A percentile compares a stretch with the other conserved stretches of the same genome.
These are phyloP conservation scores for Liparis tanakae DNA, from an alignment of 2,797 vertebrate genomes.

Conservation along the genomic window DNA sequence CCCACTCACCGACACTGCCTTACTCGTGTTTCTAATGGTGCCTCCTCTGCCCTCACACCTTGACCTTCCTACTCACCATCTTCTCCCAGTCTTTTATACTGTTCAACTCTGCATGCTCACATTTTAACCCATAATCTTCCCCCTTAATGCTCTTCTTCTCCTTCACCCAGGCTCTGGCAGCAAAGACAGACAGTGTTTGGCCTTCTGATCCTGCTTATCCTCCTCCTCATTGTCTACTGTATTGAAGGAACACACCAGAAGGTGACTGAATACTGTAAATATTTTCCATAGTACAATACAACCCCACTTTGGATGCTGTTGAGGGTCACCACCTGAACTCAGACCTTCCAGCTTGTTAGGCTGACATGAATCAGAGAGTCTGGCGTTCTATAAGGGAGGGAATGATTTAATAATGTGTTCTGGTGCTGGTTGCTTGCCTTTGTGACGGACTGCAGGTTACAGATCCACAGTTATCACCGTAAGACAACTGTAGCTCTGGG, in stretches of 20 bases:
- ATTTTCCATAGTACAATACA: not conserved
- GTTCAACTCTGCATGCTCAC: not conserved
- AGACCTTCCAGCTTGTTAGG: not conserved
- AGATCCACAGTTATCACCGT: not conserved
- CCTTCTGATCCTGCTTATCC: slow-evolving; percentile 60
- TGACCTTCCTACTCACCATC: not conserved
- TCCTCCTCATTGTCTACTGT: slow-evolving; percentile 58
- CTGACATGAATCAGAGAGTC: slow-evolving; percentile 1
- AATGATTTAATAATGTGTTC: not conserved
- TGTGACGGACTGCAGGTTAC: not conserved
- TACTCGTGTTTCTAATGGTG: slow-evolving; percentile 1
- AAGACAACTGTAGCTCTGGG: not conserved
- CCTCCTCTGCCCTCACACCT: not conserved
- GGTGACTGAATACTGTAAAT: slow-evolving; percentile 48
- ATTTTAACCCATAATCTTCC: not conserved
- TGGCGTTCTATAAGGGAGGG: not conserved
- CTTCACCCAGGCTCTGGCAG: slow-evolving; percentile 61
- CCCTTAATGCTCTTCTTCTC: slow-evolving; percentile 24
- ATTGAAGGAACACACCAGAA: slow-evolving; percentile 69
- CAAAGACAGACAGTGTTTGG: slow-evolving; percentile 63
- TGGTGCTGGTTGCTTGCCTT: not conserved
- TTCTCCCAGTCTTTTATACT: not conserved
- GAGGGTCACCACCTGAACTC: not conserved
- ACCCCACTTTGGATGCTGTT: not conserved
- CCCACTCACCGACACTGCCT: slow-evolving; percentile 11